Conservation (phyloP, 2,888 invertebrate species). For the Kuschelorhynchus macadamiae region DNA sequence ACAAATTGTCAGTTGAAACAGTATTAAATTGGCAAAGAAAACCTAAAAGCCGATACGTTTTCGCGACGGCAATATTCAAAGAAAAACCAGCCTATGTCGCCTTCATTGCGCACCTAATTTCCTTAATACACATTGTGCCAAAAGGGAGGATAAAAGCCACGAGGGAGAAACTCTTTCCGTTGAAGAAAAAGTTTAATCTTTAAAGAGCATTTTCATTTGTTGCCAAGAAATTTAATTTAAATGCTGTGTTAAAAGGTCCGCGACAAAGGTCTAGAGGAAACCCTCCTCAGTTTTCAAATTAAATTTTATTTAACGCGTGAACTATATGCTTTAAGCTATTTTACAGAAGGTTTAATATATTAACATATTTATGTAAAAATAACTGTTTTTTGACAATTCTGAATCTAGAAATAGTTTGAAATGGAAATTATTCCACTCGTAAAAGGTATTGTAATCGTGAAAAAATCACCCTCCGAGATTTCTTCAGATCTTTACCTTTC, state of each 20-base stretch:
- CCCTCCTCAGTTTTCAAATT: slow-evolving; percentile 14
- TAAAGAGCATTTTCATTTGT: slow-evolving; percentile 41
- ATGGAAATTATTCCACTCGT: too few species aligned
- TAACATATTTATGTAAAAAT: too few species aligned
- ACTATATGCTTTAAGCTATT: slow-evolving; percentile 9
- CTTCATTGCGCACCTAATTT: slow-evolving; percentile 31
- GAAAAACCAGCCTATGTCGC: slow-evolving; percentile 6
- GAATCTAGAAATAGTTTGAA: too few species aligned
- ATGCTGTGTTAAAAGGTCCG: slow-evolving; percentile 26
- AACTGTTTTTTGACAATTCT: too few species aligned
- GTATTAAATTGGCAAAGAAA: too few species aligned
- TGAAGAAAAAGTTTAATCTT: slow-evolving; percentile 25
- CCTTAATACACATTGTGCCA: slow-evolving; percentile 29
- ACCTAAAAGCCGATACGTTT: slow-evolving; percentile 8
- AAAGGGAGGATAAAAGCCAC: slow-evolving; percentile 24
- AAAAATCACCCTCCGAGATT: too few species aligned
- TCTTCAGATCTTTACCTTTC: too few species aligned
- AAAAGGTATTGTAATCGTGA: too few species aligned
- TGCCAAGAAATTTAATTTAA: slow-evolving; percentile 38
- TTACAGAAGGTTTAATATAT: slow-evolving; percentile 1
- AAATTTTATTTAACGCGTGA: slow-evolving; percentile 29
- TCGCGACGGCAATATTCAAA: background rate
- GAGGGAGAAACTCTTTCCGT: slow-evolving; percentile 5
- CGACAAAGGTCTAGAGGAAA: slow-evolving; percentile 9
- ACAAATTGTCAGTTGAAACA: too few species aligned